These are phyloP conservation scores for Mya arenaria DNA, from an alignment of 1,140 invertebrate species.

Conservation along the genomic window DNA sequence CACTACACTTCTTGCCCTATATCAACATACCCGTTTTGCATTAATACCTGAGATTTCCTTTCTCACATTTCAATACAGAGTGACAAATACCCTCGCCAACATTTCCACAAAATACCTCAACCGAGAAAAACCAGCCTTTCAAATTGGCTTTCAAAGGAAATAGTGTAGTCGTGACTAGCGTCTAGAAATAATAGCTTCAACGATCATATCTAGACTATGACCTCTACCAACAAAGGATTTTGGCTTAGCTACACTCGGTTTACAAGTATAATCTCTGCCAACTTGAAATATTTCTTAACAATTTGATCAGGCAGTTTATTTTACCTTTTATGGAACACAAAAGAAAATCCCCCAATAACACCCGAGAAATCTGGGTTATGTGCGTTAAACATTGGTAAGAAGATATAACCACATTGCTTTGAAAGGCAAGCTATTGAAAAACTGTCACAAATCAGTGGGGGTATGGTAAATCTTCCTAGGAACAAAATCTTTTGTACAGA, in stretches of 20 bases:
- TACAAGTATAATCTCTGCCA: background rate
- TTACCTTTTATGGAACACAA: background rate
- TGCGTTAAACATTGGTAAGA: background rate
- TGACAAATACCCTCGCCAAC: background rate
- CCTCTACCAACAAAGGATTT: background rate
- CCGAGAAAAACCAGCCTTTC: background rate
- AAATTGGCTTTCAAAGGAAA: background rate
- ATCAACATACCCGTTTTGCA: background rate
- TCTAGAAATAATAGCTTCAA: background rate
- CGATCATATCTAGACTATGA: background rate
- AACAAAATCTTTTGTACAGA: too few species aligned
- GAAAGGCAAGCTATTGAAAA: too few species aligned
- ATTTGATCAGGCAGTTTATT: constrained; percentile 2
- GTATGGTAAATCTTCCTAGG: too few species aligned
- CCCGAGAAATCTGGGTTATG: background rate
- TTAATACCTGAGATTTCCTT: background rate
- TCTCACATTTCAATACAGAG: background rate
- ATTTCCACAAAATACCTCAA: background rate
- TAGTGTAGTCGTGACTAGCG: background rate
- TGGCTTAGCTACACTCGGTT: background rate
- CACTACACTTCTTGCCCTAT: background rate
- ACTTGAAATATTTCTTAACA: constrained; percentile 2
- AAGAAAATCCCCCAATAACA: background rate
- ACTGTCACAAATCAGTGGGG: too few species aligned
- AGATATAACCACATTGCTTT: background rate